Base-by-base conservation (phyloP, 1,140 invertebrate genomes). In the Drepana arcuata region DNA sequence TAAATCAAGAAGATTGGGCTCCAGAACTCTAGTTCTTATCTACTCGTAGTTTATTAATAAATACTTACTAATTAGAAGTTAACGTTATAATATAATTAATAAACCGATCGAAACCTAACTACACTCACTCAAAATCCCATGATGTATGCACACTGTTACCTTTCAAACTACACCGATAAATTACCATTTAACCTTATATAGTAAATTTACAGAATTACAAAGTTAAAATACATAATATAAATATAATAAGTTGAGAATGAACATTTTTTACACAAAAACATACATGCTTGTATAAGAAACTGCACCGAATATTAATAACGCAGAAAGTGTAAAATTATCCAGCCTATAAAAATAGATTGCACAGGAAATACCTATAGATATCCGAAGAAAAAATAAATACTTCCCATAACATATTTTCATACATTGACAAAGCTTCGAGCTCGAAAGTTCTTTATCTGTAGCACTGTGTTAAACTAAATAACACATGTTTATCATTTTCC, bases 301-400 rank as follows among this genome's bases (percentile, higher is more conserved):
- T n/a, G n/a, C n/a, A n/a, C n/a, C n/a, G n/a, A n/a, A n/a, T n/a
- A n/a, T n/a, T n/a, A n/a, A n/a, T n/a, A n/a, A n/a, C n/a, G n/a
- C n/a, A n/a, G n/a, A n/a, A n/a, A n/a, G n/a, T 25, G 12, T 33
- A 51, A 73, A 75, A 71, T 59, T 54, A 77, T 55, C 66, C 56
- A 63, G 58, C 66, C 51, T 80, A 80, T 71, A 78, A 80, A 80
- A 78, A 78, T 80, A 78, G 75, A 80, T 80, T 78, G 75, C 75
- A 80, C 73, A 48, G 66, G 73, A 73, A 67, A 36, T 38, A 35
- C 13, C n/a, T n/a, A n/a, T n/a, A n/a, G n/a, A n/a, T n/a, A n/a
- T n/a, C n/a, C n/a, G n/a, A n/a, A n/a, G n/a, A n/a, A n/a, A n/a
- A n/a, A n/a, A n/a, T n/a, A n/a, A n/a, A n/a, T n/a, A n/a, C n/a